Percentiles rank a stretch among this genome's conserved stretches.
Evolutionary conservation across 2,113 vertebrate species (phyloP).

Genomic region (Rhea americana): DNA sequence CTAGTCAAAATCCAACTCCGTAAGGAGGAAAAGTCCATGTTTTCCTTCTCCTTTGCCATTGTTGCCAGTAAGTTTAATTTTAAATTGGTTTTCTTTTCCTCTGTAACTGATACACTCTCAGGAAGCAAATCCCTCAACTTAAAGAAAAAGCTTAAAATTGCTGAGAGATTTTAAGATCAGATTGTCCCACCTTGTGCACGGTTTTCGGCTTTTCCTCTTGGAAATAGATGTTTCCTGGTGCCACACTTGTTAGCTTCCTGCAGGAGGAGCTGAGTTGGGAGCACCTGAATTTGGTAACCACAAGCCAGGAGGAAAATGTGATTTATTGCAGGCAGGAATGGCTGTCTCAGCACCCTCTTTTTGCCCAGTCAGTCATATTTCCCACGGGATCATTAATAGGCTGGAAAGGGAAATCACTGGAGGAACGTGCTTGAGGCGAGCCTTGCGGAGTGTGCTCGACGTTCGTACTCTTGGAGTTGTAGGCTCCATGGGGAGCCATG

Average conservation of each 20-base stretch:
- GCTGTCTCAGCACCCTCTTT: background rate
- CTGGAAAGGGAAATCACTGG: background rate
- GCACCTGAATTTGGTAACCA: background rate
- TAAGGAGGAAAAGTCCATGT: background rate
- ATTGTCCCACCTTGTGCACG: background rate
- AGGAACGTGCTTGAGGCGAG: background rate
- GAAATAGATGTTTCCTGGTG: constrained; percentile 2
- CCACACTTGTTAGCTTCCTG: background rate
- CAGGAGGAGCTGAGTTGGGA: background rate
- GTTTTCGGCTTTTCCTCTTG: background rate
- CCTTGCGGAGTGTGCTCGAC: background rate
- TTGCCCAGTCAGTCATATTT: background rate
- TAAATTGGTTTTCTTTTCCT: background rate
- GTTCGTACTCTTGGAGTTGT: background rate
- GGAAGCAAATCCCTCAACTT: background rate
- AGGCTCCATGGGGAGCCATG: accelerated
- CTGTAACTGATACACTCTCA: background rate
- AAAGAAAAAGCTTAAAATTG: background rate
- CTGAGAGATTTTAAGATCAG: background rate
- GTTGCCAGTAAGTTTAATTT: background rate
- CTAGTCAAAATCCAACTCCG: constrained; percentile 21
- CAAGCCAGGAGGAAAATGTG: background rate
- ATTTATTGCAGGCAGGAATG: background rate
- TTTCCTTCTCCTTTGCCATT: background rate
- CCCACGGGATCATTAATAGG: background rate